Conservation (phyloP, 2,113 vertebrate genomes). For the Dissostichus mawsoni region DNA sequence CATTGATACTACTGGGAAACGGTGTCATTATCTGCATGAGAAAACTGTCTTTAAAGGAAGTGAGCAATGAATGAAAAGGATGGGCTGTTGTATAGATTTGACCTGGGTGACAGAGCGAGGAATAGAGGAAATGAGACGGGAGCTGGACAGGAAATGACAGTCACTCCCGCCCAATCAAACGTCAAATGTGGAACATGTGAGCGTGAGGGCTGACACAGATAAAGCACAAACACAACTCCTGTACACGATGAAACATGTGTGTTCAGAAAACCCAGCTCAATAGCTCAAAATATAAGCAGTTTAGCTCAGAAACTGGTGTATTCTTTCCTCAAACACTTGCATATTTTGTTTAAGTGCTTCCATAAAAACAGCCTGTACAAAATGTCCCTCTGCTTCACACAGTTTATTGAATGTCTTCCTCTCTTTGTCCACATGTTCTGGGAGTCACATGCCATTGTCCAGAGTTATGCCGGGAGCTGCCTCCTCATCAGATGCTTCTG, state of each 20-base stretch:
- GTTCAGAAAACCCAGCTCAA: not conserved
- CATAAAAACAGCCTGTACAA: constrained; percentile 41
- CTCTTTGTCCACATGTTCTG: constrained; percentile 77
- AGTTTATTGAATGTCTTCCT: constrained; percentile 77
- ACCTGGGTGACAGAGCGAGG: constrained; percentile 57
- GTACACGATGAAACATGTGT: not conserved
- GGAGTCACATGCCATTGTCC: constrained; percentile 76
- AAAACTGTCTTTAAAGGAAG: constrained; percentile 51
- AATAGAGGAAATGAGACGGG: constrained; percentile 70
- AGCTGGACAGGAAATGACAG: constrained; percentile 74
- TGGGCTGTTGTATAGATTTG: constrained; percentile 56
- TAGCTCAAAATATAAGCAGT: not conserved
- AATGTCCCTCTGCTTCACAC: constrained; percentile 51
- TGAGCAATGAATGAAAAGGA: constrained; percentile 39
- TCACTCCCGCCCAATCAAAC: constrained; percentile 64
- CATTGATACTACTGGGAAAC: not conserved
- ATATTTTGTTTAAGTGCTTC: not conserved
- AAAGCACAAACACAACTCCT: constrained; percentile 1
- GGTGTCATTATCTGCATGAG: constrained; percentile 44
- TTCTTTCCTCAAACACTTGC: not conserved
- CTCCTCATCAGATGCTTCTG: constrained; percentile 56
- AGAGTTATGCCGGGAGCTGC: constrained; percentile 60
- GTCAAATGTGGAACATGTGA: constrained; percentile 58
- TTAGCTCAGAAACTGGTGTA: not conserved
- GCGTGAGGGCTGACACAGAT: constrained; percentile 26